These are phyloP conservation scores for Leguminivora glycinivorella DNA, from an alignment of 1,140 invertebrate species.

Conservation along the genomic window DNA sequence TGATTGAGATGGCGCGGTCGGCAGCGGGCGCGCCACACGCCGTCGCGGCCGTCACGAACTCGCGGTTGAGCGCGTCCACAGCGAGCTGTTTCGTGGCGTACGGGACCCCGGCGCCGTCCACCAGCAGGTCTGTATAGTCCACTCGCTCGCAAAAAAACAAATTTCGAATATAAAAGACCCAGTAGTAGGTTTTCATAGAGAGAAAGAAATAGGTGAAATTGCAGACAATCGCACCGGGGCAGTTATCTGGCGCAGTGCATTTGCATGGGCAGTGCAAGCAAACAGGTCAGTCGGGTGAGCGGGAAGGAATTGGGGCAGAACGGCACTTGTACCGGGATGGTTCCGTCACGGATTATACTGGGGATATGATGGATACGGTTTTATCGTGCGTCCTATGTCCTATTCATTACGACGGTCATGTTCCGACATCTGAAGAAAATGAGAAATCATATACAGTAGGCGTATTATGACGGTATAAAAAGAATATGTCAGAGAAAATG, in stretches of 20 bases:
- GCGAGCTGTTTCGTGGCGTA: neutral
- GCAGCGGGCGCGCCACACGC: no score
- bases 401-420: no score
- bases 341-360: conserved; percentile 46
- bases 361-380: neutral
- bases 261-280: conserved; percentile 39
- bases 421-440: no score
- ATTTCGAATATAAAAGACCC: neutral
- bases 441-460: no score
- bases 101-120: neutral
- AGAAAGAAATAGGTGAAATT: neutral
- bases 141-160: neutral
- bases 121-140: neutral
- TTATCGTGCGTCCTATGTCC: neutral
- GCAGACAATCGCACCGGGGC: neutral
- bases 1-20: no score
- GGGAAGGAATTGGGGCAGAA: conserved; percentile 57
- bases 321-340: conserved; percentile 52
- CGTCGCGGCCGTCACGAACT: no score
- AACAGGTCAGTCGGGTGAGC: conserved; percentile 48
- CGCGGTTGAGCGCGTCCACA: no score
- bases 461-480: no score
- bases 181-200: neutral
- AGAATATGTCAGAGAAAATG: no score
- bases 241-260: conserved; percentile 11